Conservation (phyloP, 1,140 invertebrate genomes). For the Cherax destructor region DNA sequence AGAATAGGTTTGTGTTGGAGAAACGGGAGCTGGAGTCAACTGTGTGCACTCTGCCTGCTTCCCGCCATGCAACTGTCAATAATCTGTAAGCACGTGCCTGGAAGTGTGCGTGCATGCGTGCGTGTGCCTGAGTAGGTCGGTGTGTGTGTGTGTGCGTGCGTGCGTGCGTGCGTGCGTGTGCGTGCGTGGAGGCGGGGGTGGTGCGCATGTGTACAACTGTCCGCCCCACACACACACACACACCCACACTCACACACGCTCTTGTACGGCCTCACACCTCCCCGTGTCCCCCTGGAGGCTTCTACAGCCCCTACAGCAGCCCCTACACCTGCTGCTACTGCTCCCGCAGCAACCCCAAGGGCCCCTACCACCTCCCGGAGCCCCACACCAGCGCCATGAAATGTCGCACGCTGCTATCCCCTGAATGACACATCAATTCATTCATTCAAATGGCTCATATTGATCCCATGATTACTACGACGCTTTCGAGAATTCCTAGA, state of each 20-base stretch:
- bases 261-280: conserved; percentile 30
- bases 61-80: conserved; percentile 65
- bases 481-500: neutral
- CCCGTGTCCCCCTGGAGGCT: conserved; percentile 13
- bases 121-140: conserved; percentile 52
- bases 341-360: conserved; percentile 45
- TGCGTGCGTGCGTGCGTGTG: conserved; percentile 55
- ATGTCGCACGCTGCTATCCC: conserved; percentile 56
- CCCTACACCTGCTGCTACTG: conserved; percentile 48
- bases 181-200: conserved; percentile 23
- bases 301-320: conserved; percentile 36
- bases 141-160: conserved; percentile 51
- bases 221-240: conserved; percentile 1
- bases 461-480: conserved; percentile 38
- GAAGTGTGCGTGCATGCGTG: conserved; percentile 59
- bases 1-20: neutral
- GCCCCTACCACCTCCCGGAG: conserved; percentile 30
- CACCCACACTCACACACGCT: conserved; percentile 16
- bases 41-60: conserved; percentile 53
- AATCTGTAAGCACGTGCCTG: conserved; percentile 64
- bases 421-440: conserved; percentile 66
- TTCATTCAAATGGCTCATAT: conserved; percentile 64
- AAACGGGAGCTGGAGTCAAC: conserved; percentile 26
- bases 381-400: conserved; percentile 15
- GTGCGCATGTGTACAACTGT: conserved; percentile 54